These are phyloP conservation scores for Tipula unca DNA, from an alignment of 2,888 invertebrate genomes.

Conservation along the genomic window DNA sequence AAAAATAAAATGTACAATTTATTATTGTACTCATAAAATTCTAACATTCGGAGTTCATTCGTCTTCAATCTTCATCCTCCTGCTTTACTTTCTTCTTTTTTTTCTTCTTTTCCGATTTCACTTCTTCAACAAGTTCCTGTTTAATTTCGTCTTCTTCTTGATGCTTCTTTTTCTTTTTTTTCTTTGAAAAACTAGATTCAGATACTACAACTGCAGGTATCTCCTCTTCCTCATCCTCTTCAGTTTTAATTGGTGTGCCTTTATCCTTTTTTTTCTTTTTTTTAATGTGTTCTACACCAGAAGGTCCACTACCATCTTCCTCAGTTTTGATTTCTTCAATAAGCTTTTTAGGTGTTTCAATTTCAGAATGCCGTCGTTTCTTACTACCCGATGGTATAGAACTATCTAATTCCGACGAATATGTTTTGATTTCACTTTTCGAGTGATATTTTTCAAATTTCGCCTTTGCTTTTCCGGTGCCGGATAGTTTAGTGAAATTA, in stretches of 20 bases:
- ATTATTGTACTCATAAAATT: not conserved
- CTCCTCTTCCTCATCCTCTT: not conserved
- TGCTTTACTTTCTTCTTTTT: not conserved
- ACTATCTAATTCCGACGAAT: constrained; percentile 71
- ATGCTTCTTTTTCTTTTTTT: constrained; percentile 47
- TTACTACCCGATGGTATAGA: constrained; percentile 53
- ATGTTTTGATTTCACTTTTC: constrained; percentile 66
- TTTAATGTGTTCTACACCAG: constrained; percentile 26
- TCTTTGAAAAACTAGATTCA: constrained; percentile 36
- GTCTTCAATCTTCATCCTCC: not conserved
- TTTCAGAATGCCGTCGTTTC: constrained; percentile 53
- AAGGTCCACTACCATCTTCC: constrained; percentile 29
- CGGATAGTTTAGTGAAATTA: constrained; percentile 71
- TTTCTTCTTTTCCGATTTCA: not conserved
- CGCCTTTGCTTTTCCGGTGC: constrained; percentile 78
- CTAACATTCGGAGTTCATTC: not conserved
- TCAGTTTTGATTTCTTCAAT: constrained; percentile 29
- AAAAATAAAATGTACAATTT: not conserved
- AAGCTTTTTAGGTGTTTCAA: constrained; percentile 30
- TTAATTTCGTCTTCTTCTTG: constrained; percentile 44
- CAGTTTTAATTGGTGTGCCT: constrained; percentile 26
- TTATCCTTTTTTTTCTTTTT: constrained; percentile 32
- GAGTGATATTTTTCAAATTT: constrained; percentile 90
- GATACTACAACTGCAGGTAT: constrained; percentile 20
- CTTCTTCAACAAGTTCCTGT: constrained; percentile 45